phyloP scores from a whole-genome alignment of 2,113 vertebrate genomes.

The Microcebus murinus region DNA sequence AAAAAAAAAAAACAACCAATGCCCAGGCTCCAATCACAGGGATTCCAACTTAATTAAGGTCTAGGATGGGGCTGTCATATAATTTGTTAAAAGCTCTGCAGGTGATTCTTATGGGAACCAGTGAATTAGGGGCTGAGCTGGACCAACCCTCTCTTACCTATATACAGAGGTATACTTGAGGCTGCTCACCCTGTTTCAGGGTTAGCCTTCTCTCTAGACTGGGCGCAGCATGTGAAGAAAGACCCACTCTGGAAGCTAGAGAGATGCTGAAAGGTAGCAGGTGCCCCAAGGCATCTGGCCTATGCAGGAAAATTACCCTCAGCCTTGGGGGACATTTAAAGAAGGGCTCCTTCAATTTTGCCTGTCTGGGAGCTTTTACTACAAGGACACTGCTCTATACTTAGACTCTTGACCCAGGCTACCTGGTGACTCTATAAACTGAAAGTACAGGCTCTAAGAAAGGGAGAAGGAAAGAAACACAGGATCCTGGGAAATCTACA shows the following conservation, averaged over 20 bases:
- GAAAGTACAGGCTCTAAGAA: background rate
- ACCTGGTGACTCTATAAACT: background rate
- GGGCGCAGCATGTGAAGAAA: background rate
- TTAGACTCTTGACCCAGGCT: background rate
- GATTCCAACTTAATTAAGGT: conserved; percentile 27
- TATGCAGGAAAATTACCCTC: background rate
- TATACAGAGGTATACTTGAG: background rate
- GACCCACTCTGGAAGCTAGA: background rate
- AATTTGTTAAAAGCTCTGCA: background rate
- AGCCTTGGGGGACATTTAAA: background rate
- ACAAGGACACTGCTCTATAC: background rate
- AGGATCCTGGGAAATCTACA: background rate
- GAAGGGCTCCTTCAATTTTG: background rate
- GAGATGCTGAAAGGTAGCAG: background rate
- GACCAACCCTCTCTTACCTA: background rate
- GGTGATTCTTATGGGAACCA: background rate
- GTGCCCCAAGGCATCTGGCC: background rate
- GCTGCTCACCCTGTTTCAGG: background rate
- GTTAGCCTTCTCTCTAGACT: background rate
- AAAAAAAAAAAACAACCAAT: background rate
- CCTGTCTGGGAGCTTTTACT: background rate
- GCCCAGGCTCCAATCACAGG: background rate
- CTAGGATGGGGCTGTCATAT: background rate
- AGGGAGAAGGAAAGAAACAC: background rate
- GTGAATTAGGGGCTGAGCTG: background rate